Base-by-base conservation (phyloP, 2,888 invertebrate species). In the Lacanobia oleracea region DNA sequence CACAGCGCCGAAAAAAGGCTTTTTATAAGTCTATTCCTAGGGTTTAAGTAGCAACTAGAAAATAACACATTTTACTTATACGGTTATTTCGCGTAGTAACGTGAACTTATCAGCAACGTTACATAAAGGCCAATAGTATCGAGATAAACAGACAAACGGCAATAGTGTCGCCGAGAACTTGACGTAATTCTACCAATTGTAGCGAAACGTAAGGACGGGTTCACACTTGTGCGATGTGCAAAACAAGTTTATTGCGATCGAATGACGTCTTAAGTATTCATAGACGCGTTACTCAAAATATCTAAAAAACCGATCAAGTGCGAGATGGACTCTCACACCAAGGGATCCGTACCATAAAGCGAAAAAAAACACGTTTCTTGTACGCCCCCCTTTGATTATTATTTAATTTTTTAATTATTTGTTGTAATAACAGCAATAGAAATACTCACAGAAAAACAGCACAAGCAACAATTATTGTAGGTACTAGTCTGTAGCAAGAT, bases 121-220 rank as follows among this genome's bases (percentile, higher is more conserved):
- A 69, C 74, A 62, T 69, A 76, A 76, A 75, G 50, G 14, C 50
- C 50, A 57, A 70, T 50, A 59, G 33, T 40, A 51, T 48, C 43
- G 48, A 71, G 73, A 67, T 72, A 67, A 79, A 59, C 60, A 61
- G 63, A 53, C 63, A 53, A 43, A 60, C 48, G 43, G 62, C 18
- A 48, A 57, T 27, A 68, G 57, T 64, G 62, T 79, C 33, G 60
- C 65, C 67, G 48, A 56, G 57, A 43, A 75, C 68, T 59, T 76
- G 71, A 77, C 57, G 65, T 56, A 64, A 74, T 60, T 66, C 27
- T 54, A 67, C 59, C 48, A 73, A 65, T 54, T 48, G 48, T 73
- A 51, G 37, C 33, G 50, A 56, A 57, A 40, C 48, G 67, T 82
- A 76, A 65, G 62, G 81, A 18, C 48, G 12, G 12, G 12, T 40